Evolutionary conservation across 1,140 invertebrate species (phyloP), one percentile per base, ranked within the genome.

Genomic region (Saccostrea cuccullata): DNA sequence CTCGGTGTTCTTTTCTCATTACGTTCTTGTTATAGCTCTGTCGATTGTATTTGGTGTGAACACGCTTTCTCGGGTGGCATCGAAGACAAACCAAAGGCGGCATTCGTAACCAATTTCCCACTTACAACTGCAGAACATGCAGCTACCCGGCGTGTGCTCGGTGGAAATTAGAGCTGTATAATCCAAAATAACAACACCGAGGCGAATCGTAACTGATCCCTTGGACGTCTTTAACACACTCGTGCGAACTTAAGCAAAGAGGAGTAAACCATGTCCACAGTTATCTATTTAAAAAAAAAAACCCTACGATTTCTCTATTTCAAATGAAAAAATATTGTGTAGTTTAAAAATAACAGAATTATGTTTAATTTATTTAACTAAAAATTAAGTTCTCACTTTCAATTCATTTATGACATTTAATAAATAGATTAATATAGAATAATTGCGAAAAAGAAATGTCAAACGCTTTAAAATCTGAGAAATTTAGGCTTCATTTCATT

Each of bases 31-130:
- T 23, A 12, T 13, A 77, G 13, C 70, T 64, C 17, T 36, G 9
- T 36, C 70, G 70, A 26, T 77, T 77, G 70, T 12, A 77, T 77
- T 77, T 77, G 23, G 70, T 77, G 70, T 77, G 23, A 77, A 77
- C 23, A 77, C 26, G 70, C 9, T 77, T 26, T 77, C 26, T 77
- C 70, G 26, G 13, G 26, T 77, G 23, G 23, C 70, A 30, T 30
- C 23, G 13, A 77, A 77, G 70, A 77, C 26, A 77, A 77, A 77
- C 30, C 26, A 26, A 30, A 77, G 30, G 26, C 26, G 70, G 9
- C 5, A 26, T 30, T 30, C 26, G 70, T 77, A 77, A 77, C 70
- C 11, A 77, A 36, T 30, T 5, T 77, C 70, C 8, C 26, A 77
- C 26, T 15, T 15, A 15, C 70, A 77, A 26, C 26, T 77, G 70